A percentile compares a stretch with the other conserved stretches of the same genome.
phyloP scores from a whole-genome alignment of 2,888 invertebrate species.

The Drosophila barbarae region DNA sequence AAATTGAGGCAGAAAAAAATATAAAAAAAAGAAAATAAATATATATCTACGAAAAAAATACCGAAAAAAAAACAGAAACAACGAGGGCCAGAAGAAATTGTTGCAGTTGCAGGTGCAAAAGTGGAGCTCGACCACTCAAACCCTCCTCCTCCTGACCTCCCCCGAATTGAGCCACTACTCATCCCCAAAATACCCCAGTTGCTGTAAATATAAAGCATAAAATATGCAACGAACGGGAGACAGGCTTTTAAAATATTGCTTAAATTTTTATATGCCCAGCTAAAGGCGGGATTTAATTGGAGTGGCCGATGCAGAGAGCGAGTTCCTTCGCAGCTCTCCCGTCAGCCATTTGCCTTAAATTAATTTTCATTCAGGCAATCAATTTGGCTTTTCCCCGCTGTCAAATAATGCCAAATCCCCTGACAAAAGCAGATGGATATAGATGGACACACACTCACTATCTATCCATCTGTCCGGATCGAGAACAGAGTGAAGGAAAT shows the following conservation, averaged over 20 bases:
- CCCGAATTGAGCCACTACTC: neutral
- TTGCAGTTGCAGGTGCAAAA: slow-evolving; percentile 68
- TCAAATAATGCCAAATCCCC: slow-evolving; percentile 29
- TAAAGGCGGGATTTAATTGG: slow-evolving; percentile 46
- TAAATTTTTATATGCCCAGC: slow-evolving; percentile 35
- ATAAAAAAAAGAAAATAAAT: neutral
- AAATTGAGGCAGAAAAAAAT: slow-evolving; percentile 59
- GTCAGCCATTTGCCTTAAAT: slow-evolving; percentile 18
- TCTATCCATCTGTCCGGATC: slow-evolving; percentile 2
- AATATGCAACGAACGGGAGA: slow-evolving; percentile 55
- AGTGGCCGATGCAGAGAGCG: slow-evolving; percentile 12
- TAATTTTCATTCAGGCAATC: slow-evolving; percentile 31
- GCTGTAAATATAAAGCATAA: slow-evolving; percentile 58
- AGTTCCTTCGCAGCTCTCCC: neutral
- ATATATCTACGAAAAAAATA: slow-evolving; percentile 6
- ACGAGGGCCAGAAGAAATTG: slow-evolving; percentile 44
- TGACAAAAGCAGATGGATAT: slow-evolving; percentile 24
- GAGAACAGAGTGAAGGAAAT: slow-evolving; percentile 18
- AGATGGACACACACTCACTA: slow-evolving; percentile 17
- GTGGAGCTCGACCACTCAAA: slow-evolving; percentile 18
- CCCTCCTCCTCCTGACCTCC: neutral
- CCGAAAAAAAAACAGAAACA: slow-evolving; percentile 16
- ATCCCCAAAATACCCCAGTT: slow-evolving; percentile 19
- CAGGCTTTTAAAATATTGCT: slow-evolving; percentile 67
- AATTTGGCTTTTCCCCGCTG: slow-evolving; percentile 16